phyloP scores from a whole-genome alignment of 64 coral and sea anemone genomes.

The Acropora yongei region DNA sequence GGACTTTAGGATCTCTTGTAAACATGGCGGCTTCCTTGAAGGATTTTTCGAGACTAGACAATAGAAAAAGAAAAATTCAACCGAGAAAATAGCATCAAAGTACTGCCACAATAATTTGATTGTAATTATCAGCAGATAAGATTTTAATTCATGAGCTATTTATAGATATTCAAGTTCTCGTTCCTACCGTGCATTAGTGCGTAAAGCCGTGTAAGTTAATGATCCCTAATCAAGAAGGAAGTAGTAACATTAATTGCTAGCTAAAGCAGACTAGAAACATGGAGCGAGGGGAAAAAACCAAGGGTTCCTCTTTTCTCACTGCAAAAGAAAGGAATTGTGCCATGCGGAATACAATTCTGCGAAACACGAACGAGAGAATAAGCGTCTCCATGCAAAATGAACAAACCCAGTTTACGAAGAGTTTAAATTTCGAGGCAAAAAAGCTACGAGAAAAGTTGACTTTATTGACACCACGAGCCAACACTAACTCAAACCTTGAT shows the following conservation, averaged over 20 bases:
- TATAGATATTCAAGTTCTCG: neutral
- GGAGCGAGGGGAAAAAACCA: neutral
- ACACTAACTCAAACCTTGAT: neutral
- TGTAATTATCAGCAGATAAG: neutral
- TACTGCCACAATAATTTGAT: slow-evolving; percentile 13
- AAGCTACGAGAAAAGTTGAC: slow-evolving; percentile 15
- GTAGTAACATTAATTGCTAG: neutral
- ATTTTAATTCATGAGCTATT: neutral
- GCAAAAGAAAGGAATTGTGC: slow-evolving; percentile 17
- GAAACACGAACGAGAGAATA: slow-evolving; percentile 6
- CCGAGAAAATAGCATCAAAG: too few relatives aligned
- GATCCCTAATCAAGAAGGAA: neutral
- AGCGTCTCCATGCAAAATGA: slow-evolving; percentile 23
- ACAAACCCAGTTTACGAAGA: slow-evolving; percentile 15
- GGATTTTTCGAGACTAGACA: neutral
- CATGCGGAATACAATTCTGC: neutral
- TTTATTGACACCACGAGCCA: neutral
- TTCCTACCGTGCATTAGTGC: neutral
- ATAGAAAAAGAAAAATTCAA: neutral
- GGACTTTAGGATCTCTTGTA: too few relatives aligned
- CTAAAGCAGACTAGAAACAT: neutral
- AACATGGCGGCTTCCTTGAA: too few relatives aligned
- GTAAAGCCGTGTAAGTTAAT: neutral
- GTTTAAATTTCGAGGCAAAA: slow-evolving; percentile 38
- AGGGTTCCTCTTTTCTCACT: neutral